These are phyloP conservation scores for Bombus pascuorum DNA, from an alignment of 1,140 invertebrate species.

Conservation along the genomic window DNA sequence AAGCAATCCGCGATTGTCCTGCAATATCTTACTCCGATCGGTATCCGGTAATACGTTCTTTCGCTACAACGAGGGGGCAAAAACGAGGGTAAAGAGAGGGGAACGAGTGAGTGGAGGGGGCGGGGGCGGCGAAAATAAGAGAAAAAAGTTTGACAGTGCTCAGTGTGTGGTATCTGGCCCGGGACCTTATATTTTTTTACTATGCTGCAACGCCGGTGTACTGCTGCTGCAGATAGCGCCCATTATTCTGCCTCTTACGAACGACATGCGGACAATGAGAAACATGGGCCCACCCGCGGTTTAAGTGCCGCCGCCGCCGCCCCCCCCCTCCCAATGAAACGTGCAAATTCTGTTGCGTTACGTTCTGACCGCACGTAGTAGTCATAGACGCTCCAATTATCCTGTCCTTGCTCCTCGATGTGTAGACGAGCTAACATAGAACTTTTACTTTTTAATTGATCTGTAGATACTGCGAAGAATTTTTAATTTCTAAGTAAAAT, in stretches of 20 bases:
- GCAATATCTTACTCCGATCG: conserved; percentile 62
- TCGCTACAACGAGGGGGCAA: conserved; percentile 34
- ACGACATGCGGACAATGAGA: conserved; percentile 66
- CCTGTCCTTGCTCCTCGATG: background rate
- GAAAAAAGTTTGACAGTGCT: conserved; percentile 42
- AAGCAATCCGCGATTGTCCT: conserved; percentile 54
- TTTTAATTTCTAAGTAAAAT: too few relatives aligned
- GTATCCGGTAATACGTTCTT: conserved; percentile 66
- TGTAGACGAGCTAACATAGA: background rate
- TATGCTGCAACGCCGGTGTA: conserved; percentile 39
- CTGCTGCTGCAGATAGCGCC: conserved; percentile 56
- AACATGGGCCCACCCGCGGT: conserved; percentile 63
- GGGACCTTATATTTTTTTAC: conserved; percentile 57
- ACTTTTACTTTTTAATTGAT: background rate
- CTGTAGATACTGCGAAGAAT: too few relatives aligned
- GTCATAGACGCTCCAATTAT: conserved; percentile 59
- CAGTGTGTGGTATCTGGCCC: conserved; percentile 65
- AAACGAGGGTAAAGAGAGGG: background rate
- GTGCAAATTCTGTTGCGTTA: conserved; percentile 58
- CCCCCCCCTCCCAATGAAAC: conserved; percentile 27
- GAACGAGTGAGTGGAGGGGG: background rate
- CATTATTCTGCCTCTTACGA: conserved; percentile 64
- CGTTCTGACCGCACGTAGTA: conserved; percentile 8
- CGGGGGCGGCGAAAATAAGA: background rate
- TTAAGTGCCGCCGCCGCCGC: conserved; percentile 46